These are phyloP conservation scores for Hyperoplus lanceolatus DNA, from an alignment of 2,797 vertebrate genomes.

Conservation along the genomic window DNA sequence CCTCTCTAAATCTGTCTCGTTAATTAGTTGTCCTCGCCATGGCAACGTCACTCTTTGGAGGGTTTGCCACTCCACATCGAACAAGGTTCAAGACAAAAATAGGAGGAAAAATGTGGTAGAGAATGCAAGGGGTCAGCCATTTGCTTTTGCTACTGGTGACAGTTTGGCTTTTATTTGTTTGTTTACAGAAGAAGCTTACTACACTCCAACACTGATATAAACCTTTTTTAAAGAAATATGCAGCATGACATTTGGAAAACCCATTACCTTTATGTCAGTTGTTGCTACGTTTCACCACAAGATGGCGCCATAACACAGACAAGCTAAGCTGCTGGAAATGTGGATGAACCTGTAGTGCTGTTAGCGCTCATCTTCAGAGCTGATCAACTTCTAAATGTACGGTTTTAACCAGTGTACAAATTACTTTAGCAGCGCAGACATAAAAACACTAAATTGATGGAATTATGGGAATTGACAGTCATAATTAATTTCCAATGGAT, in stretches of 20 bases:
- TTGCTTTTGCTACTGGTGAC: constrained; percentile 24
- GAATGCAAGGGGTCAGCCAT: constrained; percentile 2
- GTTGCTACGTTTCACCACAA: constrained; percentile 56
- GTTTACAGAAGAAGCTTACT: constrained; percentile 22
- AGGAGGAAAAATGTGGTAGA: constrained; percentile 1
- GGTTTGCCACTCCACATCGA: constrained; percentile 42
- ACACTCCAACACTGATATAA: constrained; percentile 24
- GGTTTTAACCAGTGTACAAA: not conserved
- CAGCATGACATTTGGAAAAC: not conserved
- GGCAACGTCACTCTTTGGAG: constrained; percentile 64
- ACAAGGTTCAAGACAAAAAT: constrained; percentile 41
- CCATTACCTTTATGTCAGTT: not conserved
- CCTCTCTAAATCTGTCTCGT: constrained; percentile 68
- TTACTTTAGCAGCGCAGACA: not conserved
- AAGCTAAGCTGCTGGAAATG: not conserved
- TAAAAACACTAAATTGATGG: constrained; percentile 32
- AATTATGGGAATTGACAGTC: constrained; percentile 44
- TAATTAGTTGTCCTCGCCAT: constrained; percentile 78
- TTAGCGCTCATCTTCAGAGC: not conserved
- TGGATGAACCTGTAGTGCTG: not conserved
- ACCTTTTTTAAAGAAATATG: constrained; percentile 9
- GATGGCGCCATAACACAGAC: constrained; percentile 58
- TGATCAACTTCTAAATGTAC: constrained; percentile 28
- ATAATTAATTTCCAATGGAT: constrained; percentile 50
- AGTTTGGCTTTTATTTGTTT: constrained; percentile 24